phyloP scores from a whole-genome alignment of 2,797 vertebrate species.

The Iguana delicatissima region DNA sequence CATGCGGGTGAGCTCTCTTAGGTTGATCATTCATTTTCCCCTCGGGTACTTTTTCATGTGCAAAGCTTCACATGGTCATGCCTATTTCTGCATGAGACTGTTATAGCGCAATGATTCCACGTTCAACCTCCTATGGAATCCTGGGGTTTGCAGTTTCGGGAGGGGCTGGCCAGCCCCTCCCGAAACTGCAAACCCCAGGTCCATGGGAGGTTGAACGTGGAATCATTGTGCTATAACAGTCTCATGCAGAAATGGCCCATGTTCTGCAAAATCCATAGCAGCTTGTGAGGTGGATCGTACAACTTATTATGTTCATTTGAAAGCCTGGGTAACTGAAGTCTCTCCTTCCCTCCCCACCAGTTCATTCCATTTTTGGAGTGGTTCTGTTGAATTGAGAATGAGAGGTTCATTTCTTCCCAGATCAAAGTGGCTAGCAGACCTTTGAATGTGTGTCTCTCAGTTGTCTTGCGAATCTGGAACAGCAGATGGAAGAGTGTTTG shows the following conservation, averaged over 20 bases:
- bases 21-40: neutral
- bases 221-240: too few relatives aligned
- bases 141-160: too few relatives aligned
- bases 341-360: fast-evolving
- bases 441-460: too few relatives aligned
- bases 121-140: too few relatives aligned
- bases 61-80: neutral
- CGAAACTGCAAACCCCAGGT: too few relatives aligned
- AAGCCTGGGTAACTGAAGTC: neutral
- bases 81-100: too few relatives aligned
- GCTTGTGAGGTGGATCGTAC: neutral
- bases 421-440: neutral
- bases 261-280: neutral
- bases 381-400: neutral
- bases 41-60: conserved; percentile 4
- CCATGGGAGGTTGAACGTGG: too few relatives aligned
- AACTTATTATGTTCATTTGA: neutral
- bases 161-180: too few relatives aligned
- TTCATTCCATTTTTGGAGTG: neutral
- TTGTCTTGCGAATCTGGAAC: neutral
- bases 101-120: too few relatives aligned
- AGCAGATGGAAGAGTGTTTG: neutral
- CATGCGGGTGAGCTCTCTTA: neutral
- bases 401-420: neutral
- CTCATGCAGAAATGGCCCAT: too few relatives aligned